A percentile compares a stretch with the other conserved stretches of the same genome.
phyloP scores from a whole-genome alignment of 2,888 invertebrate species.

The Caenorhabditis virilis region DNA sequence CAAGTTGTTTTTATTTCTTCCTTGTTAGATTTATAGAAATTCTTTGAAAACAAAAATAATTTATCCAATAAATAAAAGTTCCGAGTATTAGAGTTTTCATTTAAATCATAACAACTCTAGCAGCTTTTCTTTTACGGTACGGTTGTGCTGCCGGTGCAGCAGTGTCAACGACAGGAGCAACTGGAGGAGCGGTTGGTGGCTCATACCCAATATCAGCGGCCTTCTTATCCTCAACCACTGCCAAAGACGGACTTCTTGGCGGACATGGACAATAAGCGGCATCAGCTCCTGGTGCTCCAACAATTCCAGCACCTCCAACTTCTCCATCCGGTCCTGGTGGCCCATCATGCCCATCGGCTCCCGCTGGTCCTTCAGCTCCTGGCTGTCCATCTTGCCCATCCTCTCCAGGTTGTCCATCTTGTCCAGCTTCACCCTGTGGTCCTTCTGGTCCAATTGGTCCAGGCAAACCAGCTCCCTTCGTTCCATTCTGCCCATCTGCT shows the following conservation, averaged over 20 bases:
- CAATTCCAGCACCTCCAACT: slow-evolving; percentile 17
- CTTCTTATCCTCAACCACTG: slow-evolving; percentile 20
- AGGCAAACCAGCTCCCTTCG: slow-evolving; percentile 22
- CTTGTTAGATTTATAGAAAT: too few species aligned
- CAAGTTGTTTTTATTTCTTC: too few species aligned
- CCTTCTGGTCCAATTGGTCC: slow-evolving; percentile 30
- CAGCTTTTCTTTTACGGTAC: not conserved
- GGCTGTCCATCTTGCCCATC: slow-evolving; percentile 33
- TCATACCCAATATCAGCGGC: slow-evolving; percentile 26
- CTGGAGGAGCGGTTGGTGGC: slow-evolving; percentile 9
- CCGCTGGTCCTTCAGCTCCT: slow-evolving; percentile 26
- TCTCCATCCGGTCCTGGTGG: slow-evolving; percentile 31
- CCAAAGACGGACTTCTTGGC: slow-evolving; percentile 29
- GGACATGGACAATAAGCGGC: slow-evolving; percentile 36
- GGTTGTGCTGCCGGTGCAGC: slow-evolving; percentile 29
- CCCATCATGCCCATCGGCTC: slow-evolving; percentile 27
- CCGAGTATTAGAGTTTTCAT: too few species aligned
- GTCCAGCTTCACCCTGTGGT: slow-evolving; percentile 25
- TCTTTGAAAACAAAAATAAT: too few species aligned
- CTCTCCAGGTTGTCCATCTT: slow-evolving; percentile 31
- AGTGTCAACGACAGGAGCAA: slow-evolving; percentile 8
- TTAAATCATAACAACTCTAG: too few species aligned
- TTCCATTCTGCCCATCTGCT: slow-evolving; percentile 25
- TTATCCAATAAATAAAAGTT: too few species aligned
- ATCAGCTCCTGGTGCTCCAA: slow-evolving; percentile 44